phyloP scores from a whole-genome alignment of 2,888 invertebrate genomes.

The Rhamphomyia laevipes region DNA sequence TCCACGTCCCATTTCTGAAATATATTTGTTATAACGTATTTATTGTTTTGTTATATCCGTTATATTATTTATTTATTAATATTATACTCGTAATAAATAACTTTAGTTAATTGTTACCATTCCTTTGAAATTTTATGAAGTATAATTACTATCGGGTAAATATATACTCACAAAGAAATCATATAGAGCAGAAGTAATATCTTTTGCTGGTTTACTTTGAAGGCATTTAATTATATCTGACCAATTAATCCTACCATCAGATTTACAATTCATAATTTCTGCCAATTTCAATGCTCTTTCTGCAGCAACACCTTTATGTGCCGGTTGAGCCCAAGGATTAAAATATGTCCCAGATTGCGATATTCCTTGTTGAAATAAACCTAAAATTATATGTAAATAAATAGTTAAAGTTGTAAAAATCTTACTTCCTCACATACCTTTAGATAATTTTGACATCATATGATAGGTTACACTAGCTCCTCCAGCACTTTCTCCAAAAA shows the following conservation, averaged over 20 bases:
- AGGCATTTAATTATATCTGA: slow-evolving; percentile 48
- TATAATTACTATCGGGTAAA: neutral
- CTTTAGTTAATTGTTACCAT: no score
- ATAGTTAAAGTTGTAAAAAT: no score
- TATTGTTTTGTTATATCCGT: no score
- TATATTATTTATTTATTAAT: no score
- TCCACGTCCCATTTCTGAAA: slow-evolving; percentile 61
- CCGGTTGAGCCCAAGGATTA: slow-evolving; percentile 54
- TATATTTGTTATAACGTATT: no score
- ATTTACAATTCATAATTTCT: slow-evolving; percentile 47
- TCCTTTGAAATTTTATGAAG: no score
- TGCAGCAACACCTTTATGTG: slow-evolving; percentile 46
- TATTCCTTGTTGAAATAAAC: neutral
- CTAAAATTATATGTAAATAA: no score
- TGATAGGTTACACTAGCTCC: slow-evolving; percentile 56
- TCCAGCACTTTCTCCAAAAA: slow-evolving; percentile 61
- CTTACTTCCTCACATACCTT: slow-evolving; percentile 17
- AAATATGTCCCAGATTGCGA: slow-evolving; percentile 53
- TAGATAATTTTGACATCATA: slow-evolving; percentile 47
- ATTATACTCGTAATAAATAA: no score
- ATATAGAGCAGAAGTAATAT: slow-evolving; percentile 53
- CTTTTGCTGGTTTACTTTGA: slow-evolving; percentile 45
- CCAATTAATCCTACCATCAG: slow-evolving; percentile 37
- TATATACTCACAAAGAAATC: slow-evolving; percentile 51
- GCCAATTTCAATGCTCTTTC: slow-evolving; percentile 49